These are phyloP conservation scores for Drosophila sp. DNA, from an alignment of 1,140 invertebrate species.

Conservation along the genomic window DNA sequence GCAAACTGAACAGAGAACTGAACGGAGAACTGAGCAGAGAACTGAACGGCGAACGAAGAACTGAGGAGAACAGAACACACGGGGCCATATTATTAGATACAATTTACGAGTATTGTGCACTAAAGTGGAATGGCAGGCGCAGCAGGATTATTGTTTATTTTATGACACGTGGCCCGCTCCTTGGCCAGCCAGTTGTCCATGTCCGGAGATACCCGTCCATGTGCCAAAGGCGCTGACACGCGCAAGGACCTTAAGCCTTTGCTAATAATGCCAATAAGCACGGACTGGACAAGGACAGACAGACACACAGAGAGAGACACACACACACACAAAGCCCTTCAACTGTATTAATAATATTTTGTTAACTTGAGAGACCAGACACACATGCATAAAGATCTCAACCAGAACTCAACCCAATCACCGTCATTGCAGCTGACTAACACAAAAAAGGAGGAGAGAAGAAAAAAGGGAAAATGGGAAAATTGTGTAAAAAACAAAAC, in stretches of 20 bases:
- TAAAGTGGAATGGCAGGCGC: slow-evolving; percentile 79
- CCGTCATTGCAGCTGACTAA: slow-evolving; percentile 54
- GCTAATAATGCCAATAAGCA: slow-evolving; percentile 78
- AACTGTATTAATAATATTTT: slow-evolving; percentile 69
- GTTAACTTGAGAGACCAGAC: slow-evolving; percentile 41
- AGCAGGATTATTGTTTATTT: slow-evolving; percentile 81
- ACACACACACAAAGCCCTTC: slow-evolving; percentile 23
- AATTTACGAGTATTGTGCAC: slow-evolving; percentile 76
- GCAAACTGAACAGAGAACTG: slow-evolving; percentile 25
- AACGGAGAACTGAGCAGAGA: slow-evolving; percentile 26
- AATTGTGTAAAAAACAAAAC: slow-evolving; percentile 3
- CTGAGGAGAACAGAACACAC: too few species aligned
- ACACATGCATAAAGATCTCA: slow-evolving; percentile 25
- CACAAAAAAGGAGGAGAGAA: too few species aligned
- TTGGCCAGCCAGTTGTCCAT: slow-evolving; percentile 3
- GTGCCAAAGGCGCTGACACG: slow-evolving; percentile 67
- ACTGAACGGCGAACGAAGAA: too few species aligned
- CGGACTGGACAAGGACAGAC: slow-evolving; percentile 36
- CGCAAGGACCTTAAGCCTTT: slow-evolving; percentile 73
- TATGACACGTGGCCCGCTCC: slow-evolving; percentile 72
- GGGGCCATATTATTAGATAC: slow-evolving; percentile 79
- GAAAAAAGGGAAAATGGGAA: slow-evolving; percentile 4
- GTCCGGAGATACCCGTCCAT: slow-evolving; percentile 22
- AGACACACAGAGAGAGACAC: slow-evolving; percentile 3
- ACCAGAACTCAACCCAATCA: slow-evolving; percentile 15